These are phyloP conservation scores for Axis porcinus DNA, from an alignment of 2,113 vertebrate genomes.

Conservation along the genomic window DNA sequence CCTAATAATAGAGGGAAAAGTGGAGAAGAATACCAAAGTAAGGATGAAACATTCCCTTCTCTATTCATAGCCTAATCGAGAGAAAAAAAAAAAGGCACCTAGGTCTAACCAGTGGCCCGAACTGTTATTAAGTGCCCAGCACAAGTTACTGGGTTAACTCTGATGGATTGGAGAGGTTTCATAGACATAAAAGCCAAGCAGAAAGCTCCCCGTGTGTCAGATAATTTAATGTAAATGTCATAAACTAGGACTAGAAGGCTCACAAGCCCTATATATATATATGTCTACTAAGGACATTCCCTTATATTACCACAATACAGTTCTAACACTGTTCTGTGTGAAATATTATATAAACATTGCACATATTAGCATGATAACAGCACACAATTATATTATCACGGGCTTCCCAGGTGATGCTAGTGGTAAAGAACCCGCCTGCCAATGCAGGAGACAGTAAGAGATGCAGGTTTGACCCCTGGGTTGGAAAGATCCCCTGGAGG, in stretches of 20 bases:
- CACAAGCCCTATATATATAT: rapidly evolving
- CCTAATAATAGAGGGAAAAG: neutral
- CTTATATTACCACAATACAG: neutral
- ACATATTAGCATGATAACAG: neutral
- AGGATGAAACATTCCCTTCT: neutral
- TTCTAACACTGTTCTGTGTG: neutral
- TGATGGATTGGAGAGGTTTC: neutral
- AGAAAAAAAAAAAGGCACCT: neutral
- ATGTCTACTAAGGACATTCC: neutral
- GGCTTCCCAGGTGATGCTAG: neutral
- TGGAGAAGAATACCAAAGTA: too few relatives aligned
- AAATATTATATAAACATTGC: neutral
- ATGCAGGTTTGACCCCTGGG: neutral
- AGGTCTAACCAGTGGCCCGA: rapidly evolving
- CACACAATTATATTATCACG: neutral
- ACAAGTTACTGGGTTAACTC: neutral
- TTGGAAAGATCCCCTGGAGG: neutral
- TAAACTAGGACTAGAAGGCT: neutral
- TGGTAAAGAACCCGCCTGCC: neutral
- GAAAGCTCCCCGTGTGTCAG: neutral
- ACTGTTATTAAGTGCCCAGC: neutral
- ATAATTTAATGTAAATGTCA: neutral
- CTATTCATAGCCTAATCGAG: neutral
- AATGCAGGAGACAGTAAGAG: neutral
- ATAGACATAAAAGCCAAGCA: neutral